These are phyloP conservation scores for Dichetophora obliterata DNA, from an alignment of 2,888 invertebrate genomes.

Conservation along the genomic window DNA sequence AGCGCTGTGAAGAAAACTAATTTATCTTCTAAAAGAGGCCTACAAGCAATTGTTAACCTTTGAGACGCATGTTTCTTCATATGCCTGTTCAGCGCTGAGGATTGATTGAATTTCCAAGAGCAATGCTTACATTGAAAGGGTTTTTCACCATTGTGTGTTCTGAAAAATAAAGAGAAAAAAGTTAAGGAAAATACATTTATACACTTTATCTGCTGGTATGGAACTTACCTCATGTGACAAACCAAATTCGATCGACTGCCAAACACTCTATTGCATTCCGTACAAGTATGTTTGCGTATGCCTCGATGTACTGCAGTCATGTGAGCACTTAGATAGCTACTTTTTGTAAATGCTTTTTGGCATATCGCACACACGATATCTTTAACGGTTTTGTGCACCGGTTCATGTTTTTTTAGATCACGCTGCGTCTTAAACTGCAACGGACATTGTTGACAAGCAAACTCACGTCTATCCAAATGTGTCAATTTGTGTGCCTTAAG, in stretches of 20 bases:
- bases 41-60: neutral
- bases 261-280: constrained; percentile 56
- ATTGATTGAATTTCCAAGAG: constrained; percentile 57
- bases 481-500: constrained; percentile 55
- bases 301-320: constrained; percentile 54
- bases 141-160: constrained; percentile 59
- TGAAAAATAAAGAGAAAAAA: constrained; percentile 38
- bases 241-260: constrained; percentile 56
- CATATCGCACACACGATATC: constrained; percentile 54
- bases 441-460: constrained; percentile 51
- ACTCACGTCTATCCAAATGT: constrained; percentile 52
- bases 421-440: constrained; percentile 55
- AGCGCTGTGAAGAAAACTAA: neutral
- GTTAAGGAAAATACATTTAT: neutral
- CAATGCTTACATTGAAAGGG: constrained; percentile 56
- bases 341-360: constrained; percentile 55
- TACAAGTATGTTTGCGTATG: constrained; percentile 55
- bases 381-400: constrained; percentile 52
- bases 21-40: neutral
- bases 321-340: constrained; percentile 54
- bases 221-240: constrained; percentile 54
- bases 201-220: neutral
- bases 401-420: constrained; percentile 55
- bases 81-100: constrained; percentile 56
- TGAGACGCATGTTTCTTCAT: constrained; percentile 52